These are phyloP conservation scores for Drosophila dives DNA, from an alignment of 2,888 invertebrate species.

Conservation along the genomic window DNA sequence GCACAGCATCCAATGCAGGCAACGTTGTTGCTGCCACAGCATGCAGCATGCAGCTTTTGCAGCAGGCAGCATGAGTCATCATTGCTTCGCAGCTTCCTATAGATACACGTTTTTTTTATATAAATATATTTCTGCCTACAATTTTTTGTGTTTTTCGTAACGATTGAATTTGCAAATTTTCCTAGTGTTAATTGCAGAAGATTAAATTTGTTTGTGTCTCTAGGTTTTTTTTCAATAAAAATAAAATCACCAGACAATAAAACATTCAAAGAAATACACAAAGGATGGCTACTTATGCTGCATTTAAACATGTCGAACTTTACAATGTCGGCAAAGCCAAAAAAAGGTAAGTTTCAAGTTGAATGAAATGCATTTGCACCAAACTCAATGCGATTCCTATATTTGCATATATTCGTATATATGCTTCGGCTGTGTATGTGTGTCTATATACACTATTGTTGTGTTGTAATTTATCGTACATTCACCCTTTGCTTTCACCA, in stretches of 20 bases:
- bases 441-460: conserved; percentile 14
- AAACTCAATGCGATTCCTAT: conserved; percentile 6
- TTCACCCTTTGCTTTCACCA: conserved; percentile 59
- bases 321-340: conserved; percentile 97
- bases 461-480: conserved; percentile 63
- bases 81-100: conserved; percentile 28
- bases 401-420: conserved; percentile 10
- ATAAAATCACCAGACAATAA: conserved; percentile 31
- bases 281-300: conserved; percentile 94
- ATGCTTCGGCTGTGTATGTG: conserved; percentile 6
- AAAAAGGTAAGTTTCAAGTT: conserved; percentile 89
- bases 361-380: conserved; percentile 4
- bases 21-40: conserved; percentile 20
- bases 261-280: conserved; percentile 16
- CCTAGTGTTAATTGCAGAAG: background rate
- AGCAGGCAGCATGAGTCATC: conserved; percentile 49
- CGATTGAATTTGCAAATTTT: conserved; percentile 48
- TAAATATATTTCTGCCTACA: conserved; percentile 10
- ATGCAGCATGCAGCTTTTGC: conserved; percentile 34
- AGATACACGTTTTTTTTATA: conserved; percentile 19
- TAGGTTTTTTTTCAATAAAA: conserved; percentile 55
- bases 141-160: conserved; percentile 3
- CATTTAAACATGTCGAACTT: conserved; percentile 96
- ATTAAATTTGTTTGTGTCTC: conserved; percentile 33
- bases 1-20: conserved; percentile 44